These are phyloP conservation scores for Darevskia mixta DNA, from an alignment of 2,797 vertebrate genomes.

Conservation along the genomic window DNA sequence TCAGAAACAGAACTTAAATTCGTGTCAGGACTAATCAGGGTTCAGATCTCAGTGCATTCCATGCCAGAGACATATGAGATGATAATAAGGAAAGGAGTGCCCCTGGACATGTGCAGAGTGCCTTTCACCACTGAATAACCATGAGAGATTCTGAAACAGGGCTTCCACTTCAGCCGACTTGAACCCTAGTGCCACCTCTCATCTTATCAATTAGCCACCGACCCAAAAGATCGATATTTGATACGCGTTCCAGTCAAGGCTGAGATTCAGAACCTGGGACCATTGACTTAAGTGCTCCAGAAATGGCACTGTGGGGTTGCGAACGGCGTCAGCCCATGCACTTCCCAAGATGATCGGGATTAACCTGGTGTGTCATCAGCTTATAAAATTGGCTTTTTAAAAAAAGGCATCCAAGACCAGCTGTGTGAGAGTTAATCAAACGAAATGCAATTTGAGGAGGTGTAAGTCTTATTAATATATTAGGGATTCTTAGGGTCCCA, in stretches of 20 bases:
- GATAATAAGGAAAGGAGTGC: background rate
- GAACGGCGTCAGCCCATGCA: conserved; percentile 64
- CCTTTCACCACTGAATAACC: background rate
- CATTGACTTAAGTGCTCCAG: background rate
- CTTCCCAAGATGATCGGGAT: conserved; percentile 76
- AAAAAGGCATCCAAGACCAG: conserved; percentile 78
- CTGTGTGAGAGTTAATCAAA: conserved; percentile 82
- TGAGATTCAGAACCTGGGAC: conserved; percentile 47
- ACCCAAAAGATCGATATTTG: conserved; percentile 48
- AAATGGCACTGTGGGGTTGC: background rate
- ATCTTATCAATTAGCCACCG: background rate
- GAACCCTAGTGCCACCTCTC: background rate
- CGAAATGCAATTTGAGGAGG: conserved; percentile 75
- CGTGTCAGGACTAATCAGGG: background rate
- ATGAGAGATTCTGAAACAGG: background rate
- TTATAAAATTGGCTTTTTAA: conserved; percentile 72
- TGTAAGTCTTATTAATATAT: conserved; percentile 78
- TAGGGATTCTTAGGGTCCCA: conserved; percentile 76
- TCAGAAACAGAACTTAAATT: conserved; percentile 51
- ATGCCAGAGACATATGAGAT: background rate
- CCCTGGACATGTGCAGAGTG: background rate
- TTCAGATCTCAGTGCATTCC: background rate
- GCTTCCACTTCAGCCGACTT: background rate
- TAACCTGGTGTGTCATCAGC: conserved; percentile 70
- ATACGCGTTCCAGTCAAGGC: conserved; percentile 67